A percentile compares a stretch with the other conserved stretches of the same genome.
Conservation (phyloP, 2,113 vertebrate species). For the Athene cunicularia region DNA sequence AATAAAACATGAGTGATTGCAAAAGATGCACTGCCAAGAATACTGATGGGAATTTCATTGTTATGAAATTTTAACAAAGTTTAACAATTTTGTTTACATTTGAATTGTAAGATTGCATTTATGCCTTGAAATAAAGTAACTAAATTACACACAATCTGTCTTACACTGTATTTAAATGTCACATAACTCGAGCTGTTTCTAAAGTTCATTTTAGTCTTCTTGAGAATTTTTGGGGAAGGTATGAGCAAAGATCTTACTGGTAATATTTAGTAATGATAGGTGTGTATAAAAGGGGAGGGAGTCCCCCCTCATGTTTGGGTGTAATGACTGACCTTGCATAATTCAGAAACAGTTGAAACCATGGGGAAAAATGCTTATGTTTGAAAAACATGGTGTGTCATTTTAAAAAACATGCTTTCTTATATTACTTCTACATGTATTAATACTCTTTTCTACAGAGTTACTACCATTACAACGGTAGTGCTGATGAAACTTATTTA, state of each 20-base stretch:
- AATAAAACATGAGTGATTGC: background rate
- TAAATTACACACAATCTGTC: background rate
- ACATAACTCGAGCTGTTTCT: background rate
- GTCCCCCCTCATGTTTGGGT: background rate
- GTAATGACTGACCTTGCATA: background rate
- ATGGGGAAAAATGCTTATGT: background rate
- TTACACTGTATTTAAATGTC: background rate
- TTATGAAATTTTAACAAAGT: background rate
- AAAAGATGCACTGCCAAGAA: background rate
- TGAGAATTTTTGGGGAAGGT: background rate
- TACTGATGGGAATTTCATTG: background rate
- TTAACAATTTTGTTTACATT: background rate
- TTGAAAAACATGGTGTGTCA: background rate
- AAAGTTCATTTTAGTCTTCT: background rate
- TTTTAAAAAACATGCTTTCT: background rate
- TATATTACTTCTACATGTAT: background rate
- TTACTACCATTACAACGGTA: background rate
- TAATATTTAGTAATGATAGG: background rate
- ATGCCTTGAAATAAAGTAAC: background rate
- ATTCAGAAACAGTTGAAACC: background rate
- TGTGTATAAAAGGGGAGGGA: background rate
- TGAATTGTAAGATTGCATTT: background rate
- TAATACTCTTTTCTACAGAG: background rate
- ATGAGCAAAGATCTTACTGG: background rate
- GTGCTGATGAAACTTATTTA: background rate